Base-by-base conservation (phyloP, 1,140 invertebrate genomes). In the Hylaeus volcanicus region DNA sequence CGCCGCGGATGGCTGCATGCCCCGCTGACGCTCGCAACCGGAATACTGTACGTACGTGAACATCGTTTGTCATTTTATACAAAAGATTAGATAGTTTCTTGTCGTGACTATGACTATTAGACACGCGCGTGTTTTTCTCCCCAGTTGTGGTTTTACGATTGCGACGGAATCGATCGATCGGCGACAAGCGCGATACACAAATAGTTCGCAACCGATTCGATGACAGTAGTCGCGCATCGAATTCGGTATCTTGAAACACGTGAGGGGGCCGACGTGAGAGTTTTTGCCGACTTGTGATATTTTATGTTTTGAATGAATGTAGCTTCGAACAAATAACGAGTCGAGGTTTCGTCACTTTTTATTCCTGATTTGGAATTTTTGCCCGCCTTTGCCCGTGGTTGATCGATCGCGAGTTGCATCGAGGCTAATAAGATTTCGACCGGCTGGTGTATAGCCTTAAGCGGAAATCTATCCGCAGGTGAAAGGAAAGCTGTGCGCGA, bases 401-500 rank as follows among this genome's bases (percentile, higher is more conserved):
- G 43, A 66, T 74, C 77, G 61, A 79, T 74, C 71, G 61, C 9
- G 45, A 45, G 3, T 68, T 1, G 26, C 9, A 51, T 68, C 65
- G n/a, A n/a, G 53, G 11, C 45, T 75, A 80, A 75, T 64, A 9
- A 55, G 65, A 53, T 53, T 53, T 26, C 37, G 12, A 5, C 41
- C 64, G 39, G 41, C 72, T 11, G 58, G n/a, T n/a, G n/a, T 14
- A 63, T 11, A 39, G 70, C 79, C 79, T 75, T 75, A 68, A 61
- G 39, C 56, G 73, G 79, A 80, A 75, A 80, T 75, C n/a, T 26
- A 43, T 51, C 53, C 8, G 43, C 65, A 43, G 55, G 84, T 86
- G 84, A 86, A 86, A 86, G 83, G 79, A 65, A 78, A 48, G 48
- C n/a, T 15, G 15, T 41, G 60, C 15, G 14, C 61, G 2, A 51